Conservation (phyloP, 2,113 vertebrate genomes). For the Rhombomys opimus region DNA sequence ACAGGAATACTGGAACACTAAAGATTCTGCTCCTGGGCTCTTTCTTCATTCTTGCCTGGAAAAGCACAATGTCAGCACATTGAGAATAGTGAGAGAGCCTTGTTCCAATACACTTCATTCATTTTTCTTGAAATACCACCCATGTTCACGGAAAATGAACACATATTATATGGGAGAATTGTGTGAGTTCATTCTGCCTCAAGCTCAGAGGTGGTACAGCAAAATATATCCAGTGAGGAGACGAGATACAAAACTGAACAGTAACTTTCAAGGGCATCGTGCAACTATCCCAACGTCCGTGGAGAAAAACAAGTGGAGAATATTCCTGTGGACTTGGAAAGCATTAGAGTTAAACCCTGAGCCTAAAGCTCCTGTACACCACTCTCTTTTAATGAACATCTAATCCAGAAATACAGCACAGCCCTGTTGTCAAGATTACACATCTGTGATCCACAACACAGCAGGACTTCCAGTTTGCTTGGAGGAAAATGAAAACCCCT, state of each 20-base stretch:
- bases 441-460: constrained; percentile 62
- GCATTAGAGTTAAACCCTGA: constrained; percentile 60
- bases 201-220: background rate
- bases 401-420: constrained; percentile 57
- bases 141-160: background rate
- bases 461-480: constrained; percentile 14
- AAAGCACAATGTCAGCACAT: background rate
- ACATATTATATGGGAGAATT: background rate
- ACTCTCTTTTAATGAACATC: constrained; percentile 65
- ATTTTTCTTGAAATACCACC: background rate
- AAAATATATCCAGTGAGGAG: background rate
- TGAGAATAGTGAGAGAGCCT: rapidly evolving
- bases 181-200: background rate
- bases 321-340: constrained; percentile 60
- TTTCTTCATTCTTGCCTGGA: background rate
- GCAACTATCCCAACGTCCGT: background rate
- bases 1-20: background rate
- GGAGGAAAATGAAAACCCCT: constrained; percentile 1
- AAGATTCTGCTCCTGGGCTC: background rate
- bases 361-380: constrained; percentile 12
- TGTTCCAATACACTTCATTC: background rate
- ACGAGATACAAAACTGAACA: background rate
- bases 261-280: background rate
- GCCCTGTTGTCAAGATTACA: constrained; percentile 32
- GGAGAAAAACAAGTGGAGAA: constrained; percentile 36